Base-by-base conservation (phyloP, 1,140 invertebrate species). In the Phthorimaea operculella region DNA sequence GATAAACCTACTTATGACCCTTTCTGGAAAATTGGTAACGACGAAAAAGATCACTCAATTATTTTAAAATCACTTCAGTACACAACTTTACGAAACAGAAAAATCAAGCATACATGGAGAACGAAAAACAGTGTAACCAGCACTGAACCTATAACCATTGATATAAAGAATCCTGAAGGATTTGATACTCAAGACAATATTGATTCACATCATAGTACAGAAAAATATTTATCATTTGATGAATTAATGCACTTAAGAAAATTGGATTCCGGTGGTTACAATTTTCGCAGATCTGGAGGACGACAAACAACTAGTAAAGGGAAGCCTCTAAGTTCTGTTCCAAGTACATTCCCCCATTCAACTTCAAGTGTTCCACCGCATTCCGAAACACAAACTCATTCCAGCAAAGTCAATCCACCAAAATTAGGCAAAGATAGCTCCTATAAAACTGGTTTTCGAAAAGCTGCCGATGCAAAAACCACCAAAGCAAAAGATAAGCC, bases 191-290 rank as follows among this genome's bases (percentile, higher is more conserved):
- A 49, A 16, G 16, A 52, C 54, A 49, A 66, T 15, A 44, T 55
- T 52, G 44, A 69, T 44, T 59, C 33, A 28, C 28, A 45, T 51
- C 33, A n/a, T 28, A 9, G 15, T 68, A 79, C 76, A 11, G 81
- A 84, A 67, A 83, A 76, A 57, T 84, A 79, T 70, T 73, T 84
- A 62, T 84, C 81, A 5, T 84, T 84, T 68, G 78, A 84, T 33
- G 81, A 84, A 60, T 61, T 84, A 55, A 74, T 84, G 69, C 71
- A 72, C 62, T 60, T 84, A 8, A 68, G 77, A 60, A 83, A 79
- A 64, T 49, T 65, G 4, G 70, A 58, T 52, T 52, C 64, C 44
- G 47, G 17, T 8, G 56, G 58, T 51, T 51, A 54, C 28, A 60
- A 63, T 60, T 58, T 60, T 42, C 60, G 72, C 48, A 66, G 59